Conservation (phyloP, 2,113 vertebrate species). For the Microtus ochrogaster region DNA sequence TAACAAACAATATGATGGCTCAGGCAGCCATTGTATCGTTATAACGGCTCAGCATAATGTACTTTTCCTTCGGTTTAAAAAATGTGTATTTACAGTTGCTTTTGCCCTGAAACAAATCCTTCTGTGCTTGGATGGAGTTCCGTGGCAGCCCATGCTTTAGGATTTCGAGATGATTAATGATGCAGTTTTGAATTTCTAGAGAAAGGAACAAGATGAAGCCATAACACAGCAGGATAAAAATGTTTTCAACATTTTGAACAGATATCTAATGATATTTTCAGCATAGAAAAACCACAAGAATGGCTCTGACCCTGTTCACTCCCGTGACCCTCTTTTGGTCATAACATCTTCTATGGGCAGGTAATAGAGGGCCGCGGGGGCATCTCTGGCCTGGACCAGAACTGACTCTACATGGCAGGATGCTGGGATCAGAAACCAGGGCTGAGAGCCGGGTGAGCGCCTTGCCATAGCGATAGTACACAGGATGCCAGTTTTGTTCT, state of each 20-base stretch:
- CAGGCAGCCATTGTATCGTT: neutral
- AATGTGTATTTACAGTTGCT: neutral
- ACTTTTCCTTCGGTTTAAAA: neutral
- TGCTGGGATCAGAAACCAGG: neutral
- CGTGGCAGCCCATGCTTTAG: neutral
- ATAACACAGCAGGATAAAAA: conserved; percentile 14
- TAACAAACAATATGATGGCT: neutral
- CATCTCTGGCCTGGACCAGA: too few species aligned
- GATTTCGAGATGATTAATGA: conserved; percentile 44
- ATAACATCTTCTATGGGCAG: fast-evolving
- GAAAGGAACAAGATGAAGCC: conserved; percentile 39
- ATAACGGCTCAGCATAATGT: neutral
- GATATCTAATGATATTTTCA: neutral
- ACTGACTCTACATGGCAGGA: fast-evolving
- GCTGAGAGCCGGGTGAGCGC: neutral
- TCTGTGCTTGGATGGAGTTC: neutral
- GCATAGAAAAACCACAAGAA: neutral
- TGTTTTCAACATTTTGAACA: neutral
- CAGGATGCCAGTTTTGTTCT: neutral
- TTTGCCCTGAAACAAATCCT: neutral
- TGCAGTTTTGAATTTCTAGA: conserved; percentile 34
- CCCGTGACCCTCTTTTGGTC: fast-evolving
- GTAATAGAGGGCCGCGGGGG: fast-evolving
- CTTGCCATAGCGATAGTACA: neutral
- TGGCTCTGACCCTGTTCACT: fast-evolving